phyloP scores from a whole-genome alignment of 2,797 vertebrate species.

The Cephalopachus bancanus region DNA sequence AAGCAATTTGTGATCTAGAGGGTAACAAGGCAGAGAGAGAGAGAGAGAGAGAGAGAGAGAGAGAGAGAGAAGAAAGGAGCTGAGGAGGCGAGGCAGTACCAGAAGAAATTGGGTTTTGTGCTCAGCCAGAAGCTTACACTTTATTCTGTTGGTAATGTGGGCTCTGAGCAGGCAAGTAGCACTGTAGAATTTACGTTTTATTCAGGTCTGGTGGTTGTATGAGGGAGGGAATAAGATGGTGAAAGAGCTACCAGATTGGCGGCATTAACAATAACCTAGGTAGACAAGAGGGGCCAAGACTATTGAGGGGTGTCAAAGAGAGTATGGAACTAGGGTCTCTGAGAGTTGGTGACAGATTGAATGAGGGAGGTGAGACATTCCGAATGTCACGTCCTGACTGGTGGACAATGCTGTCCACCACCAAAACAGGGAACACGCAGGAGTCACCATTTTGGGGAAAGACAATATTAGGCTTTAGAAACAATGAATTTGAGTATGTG shows the following conservation, averaged over 20 bases:
- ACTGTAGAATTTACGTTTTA: not conserved
- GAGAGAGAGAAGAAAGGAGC: not conserved
- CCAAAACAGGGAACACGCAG: not conserved
- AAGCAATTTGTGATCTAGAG: not conserved
- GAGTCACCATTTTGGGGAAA: not conserved
- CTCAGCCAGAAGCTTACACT: not conserved
- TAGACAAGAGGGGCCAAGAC: no score
- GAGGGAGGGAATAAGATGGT: not conserved
- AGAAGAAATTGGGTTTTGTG: not conserved
- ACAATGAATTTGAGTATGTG: not conserved
- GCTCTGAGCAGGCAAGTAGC: not conserved
- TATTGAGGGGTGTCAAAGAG: no score
- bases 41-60: not conserved
- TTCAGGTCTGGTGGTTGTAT: not conserved
- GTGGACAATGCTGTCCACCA: not conserved
- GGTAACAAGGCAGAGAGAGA: not conserved
- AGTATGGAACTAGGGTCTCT: not conserved
- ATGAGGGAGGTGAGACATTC: not conserved
- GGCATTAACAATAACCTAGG: not conserved
- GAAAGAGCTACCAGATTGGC: not conserved
- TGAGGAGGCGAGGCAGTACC: not conserved
- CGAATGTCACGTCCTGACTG: not conserved
- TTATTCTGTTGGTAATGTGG: not conserved
- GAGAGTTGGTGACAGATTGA: not conserved
- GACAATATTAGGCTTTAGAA: not conserved